Conservation (phyloP, 2,113 vertebrate species). For the Isurus oxyrinchus region DNA sequence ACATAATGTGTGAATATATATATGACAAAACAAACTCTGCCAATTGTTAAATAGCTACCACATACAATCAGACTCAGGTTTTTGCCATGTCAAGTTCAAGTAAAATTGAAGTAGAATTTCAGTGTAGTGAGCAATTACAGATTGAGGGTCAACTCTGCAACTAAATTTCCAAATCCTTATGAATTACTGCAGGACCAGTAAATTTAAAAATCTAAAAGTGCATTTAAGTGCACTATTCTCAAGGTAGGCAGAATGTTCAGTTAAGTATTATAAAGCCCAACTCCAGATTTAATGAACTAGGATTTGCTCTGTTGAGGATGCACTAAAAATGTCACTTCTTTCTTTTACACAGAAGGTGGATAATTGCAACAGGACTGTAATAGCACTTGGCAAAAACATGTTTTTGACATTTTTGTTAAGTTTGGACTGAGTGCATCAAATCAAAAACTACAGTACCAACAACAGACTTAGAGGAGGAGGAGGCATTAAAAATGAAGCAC, state of each 20-base stretch:
- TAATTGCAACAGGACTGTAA: neutral
- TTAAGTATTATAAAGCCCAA: neutral
- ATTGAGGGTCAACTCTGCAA: neutral
- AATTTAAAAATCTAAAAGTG: neutral
- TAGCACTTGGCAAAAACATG: neutral
- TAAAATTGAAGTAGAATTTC: neutral
- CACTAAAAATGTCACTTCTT: neutral
- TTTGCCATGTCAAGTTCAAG: neutral
- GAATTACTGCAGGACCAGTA: neutral
- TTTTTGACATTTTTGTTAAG: neutral
- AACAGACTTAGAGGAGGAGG: neutral
- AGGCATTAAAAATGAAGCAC: neutral
- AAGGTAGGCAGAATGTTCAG: neutral
- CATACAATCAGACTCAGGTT: neutral
- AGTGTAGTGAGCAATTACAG: neutral
- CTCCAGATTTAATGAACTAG: neutral
- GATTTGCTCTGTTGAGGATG: neutral
- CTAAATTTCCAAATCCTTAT: neutral
- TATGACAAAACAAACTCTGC: neutral
- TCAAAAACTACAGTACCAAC: neutral
- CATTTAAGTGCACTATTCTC: neutral
- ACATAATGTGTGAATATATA: neutral
- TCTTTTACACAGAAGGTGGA: neutral
- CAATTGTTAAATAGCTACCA: neutral
- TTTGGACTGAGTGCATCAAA: neutral